Evolutionary conservation across 2,888 invertebrate species (phyloP).

Genomic region (Andricus curvator): DNA sequence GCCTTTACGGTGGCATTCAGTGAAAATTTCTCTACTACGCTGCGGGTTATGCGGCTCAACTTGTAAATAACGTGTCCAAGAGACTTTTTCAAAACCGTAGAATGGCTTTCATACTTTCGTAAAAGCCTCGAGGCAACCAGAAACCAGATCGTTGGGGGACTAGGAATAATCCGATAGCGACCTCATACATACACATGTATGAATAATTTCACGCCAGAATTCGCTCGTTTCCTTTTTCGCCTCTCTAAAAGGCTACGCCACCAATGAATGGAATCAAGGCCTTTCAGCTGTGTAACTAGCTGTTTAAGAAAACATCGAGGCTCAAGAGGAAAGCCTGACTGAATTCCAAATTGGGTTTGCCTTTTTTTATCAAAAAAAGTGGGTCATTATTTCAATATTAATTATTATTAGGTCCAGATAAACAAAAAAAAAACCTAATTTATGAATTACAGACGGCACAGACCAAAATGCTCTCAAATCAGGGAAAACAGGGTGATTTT

Average conservation of each 20-base stretch:
- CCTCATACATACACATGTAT: constrained; percentile 41
- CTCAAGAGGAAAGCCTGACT: background rate
- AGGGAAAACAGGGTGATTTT: too few species aligned
- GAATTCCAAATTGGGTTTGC: background rate
- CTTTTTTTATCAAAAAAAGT: background rate
- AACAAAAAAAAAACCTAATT: too few species aligned
- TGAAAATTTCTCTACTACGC: background rate
- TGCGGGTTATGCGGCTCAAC: constrained; percentile 24
- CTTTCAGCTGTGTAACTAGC: constrained; percentile 32
- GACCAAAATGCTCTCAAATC: too few species aligned
- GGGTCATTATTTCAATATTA: background rate
- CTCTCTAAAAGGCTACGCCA: constrained; percentile 24
- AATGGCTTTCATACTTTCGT: constrained; percentile 37
- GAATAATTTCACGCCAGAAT: constrained; percentile 39
- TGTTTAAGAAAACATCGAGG: background rate
- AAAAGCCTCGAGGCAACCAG: constrained; percentile 33
- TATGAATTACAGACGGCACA: too few species aligned
- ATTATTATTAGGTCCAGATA: background rate
- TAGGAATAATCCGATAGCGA: constrained; percentile 35
- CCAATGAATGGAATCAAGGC: constrained; percentile 37
- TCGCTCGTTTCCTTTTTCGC: constrained; percentile 24
- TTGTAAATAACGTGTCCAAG: constrained; percentile 21
- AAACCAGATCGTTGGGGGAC: constrained; percentile 39
- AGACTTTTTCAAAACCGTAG: constrained; percentile 25
- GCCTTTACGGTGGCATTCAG: constrained; percentile 27